A percentile compares a stretch with the other conserved stretches of the same genome.
These are phyloP conservation scores for Saimiri boliviensis DNA, from an alignment of 2,113 vertebrate genomes.

Conservation along the genomic window DNA sequence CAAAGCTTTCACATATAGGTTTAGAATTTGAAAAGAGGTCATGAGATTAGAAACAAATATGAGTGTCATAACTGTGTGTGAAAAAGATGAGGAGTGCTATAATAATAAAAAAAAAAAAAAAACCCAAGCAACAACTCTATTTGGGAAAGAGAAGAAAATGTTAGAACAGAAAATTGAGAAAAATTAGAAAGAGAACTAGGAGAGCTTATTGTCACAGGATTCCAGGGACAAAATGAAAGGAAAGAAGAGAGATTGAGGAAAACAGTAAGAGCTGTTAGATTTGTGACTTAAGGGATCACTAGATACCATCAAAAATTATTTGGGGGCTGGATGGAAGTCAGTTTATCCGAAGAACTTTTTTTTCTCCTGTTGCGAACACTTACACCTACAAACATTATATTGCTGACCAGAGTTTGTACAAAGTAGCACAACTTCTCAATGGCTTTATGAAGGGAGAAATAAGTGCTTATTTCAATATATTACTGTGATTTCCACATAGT, in stretches of 20 bases:
- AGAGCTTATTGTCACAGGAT: neutral
- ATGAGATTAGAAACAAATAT: neutral
- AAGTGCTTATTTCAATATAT: constrained; percentile 40
- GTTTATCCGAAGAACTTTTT: neutral
- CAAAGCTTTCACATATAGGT: neutral
- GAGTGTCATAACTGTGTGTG: neutral
- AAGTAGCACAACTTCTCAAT: neutral
- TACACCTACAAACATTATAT: neutral
- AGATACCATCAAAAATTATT: neutral
- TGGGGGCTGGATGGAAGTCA: neutral
- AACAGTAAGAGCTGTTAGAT: neutral
- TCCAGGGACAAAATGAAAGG: neutral
- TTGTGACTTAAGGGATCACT: neutral
- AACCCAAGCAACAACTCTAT: neutral
- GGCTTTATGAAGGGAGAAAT: neutral
- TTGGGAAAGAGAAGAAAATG: neutral
- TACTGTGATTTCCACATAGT: constrained; percentile 11
- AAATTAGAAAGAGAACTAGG: neutral
- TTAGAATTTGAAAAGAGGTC: neutral
- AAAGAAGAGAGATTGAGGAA: neutral
- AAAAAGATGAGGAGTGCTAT: neutral
- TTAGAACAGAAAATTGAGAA: constrained; percentile 8
- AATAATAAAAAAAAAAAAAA: neutral
- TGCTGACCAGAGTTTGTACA: neutral
- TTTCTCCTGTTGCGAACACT: neutral